Conservation (phyloP, 2,888 invertebrate species). For the Apomyelois bistriatella region DNA sequence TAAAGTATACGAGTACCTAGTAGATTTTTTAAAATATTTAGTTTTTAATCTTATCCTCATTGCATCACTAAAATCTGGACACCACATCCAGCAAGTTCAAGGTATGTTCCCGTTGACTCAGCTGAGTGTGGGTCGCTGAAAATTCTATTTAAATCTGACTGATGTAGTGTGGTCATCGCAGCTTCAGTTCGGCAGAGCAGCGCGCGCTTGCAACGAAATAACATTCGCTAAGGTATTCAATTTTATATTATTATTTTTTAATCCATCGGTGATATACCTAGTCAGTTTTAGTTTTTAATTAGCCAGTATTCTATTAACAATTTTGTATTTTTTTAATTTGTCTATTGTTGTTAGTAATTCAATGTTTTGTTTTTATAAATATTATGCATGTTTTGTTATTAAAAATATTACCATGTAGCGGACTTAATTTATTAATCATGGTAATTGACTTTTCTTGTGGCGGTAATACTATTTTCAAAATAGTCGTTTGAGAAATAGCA, state of each 20-base stretch:
- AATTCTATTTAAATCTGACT: constrained; percentile 73
- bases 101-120: constrained; percentile 67
- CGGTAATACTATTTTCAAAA: no score
- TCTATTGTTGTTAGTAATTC: no score
- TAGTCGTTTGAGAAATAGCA: no score
- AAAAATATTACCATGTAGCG: no score
- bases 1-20: no score
- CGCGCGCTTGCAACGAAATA: constrained; percentile 75
- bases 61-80: constrained; percentile 24
- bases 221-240: constrained; percentile 39
- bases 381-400: no score
- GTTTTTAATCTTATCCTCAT: background rate
- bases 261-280: background rate
- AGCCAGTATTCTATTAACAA: background rate
- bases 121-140: constrained; percentile 63
- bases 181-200: constrained; percentile 32
- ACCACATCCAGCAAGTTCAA: constrained; percentile 62
- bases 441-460: no score
- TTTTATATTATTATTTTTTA: background rate
- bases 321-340: background rate
- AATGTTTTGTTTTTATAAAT: no score
- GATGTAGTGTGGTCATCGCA: constrained; percentile 31
- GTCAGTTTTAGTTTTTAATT: background rate
- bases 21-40: no score
- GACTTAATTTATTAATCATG: no score